A percentile compares a stretch with the other conserved stretches of the same genome.
These are phyloP conservation scores for Sebastolobus alascanus DNA, from an alignment of 2,797 vertebrate genomes.

Conservation along the genomic window DNA sequence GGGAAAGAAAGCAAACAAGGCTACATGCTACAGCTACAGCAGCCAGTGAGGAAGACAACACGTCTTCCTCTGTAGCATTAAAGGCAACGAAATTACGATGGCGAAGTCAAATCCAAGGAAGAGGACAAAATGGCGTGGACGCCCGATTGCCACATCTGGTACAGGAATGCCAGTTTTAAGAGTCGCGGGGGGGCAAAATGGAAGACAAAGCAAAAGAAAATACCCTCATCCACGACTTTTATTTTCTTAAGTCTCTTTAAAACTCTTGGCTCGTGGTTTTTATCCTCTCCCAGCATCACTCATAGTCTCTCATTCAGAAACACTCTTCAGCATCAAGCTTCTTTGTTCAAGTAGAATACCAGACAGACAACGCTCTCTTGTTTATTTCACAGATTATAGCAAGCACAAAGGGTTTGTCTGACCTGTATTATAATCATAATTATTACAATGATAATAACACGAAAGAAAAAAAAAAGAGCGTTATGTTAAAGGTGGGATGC, in stretches of 20 bases:
- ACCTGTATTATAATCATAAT: conserved; percentile 18
- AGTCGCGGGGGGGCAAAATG: background rate
- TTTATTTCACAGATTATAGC: conserved; percentile 44
- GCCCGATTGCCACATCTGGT: conserved; percentile 46
- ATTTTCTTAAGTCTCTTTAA: conserved; percentile 34
- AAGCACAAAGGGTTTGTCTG: conserved; percentile 39
- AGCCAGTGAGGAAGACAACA: conserved; percentile 39
- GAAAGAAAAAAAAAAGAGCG: conserved; percentile 3
- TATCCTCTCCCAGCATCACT: conserved; percentile 29
- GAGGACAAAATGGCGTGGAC: conserved; percentile 24
- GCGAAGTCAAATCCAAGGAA: conserved; percentile 16
- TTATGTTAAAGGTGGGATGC: conserved; percentile 25
- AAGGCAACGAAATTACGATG: conserved; percentile 59
- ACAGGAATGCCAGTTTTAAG: conserved; percentile 24
- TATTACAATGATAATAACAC: conserved; percentile 2
- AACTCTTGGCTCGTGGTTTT: conserved; percentile 38
- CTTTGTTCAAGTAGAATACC: conserved; percentile 71
- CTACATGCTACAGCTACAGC: conserved; percentile 52
- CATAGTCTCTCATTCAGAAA: conserved; percentile 47
- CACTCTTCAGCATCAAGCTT: conserved; percentile 58
- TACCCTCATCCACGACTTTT: conserved; percentile 38
- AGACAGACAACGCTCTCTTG: conserved; percentile 32
- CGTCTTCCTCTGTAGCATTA: conserved; percentile 32
- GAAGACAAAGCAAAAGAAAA: conserved; percentile 59
- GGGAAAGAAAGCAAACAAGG: conserved; percentile 21